A percentile compares a stretch with the other conserved stretches of the same genome.
Conservation (phyloP, 2,888 invertebrate species). For the Amblyjoppa proteus region DNA sequence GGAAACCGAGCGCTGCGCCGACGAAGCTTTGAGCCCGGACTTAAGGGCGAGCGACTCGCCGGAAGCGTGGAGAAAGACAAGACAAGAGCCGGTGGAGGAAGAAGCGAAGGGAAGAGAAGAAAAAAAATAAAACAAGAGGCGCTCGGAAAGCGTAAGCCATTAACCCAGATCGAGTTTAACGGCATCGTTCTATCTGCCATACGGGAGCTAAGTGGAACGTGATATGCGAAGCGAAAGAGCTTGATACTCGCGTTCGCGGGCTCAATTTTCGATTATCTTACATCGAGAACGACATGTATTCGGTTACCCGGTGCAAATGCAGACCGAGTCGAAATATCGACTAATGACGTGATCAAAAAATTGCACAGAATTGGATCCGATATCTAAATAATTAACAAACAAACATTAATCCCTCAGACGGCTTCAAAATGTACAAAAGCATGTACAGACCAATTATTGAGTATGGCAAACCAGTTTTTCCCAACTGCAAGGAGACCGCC, state of each 20-base stretch:
- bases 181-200: slow-evolving; percentile 17
- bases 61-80: slow-evolving; percentile 35
- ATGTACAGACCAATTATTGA: no score
- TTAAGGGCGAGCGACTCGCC: not conserved
- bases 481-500: no score
- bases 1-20: not conserved
- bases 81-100: slow-evolving; percentile 2
- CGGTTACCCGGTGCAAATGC: not conserved
- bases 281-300: not conserved
- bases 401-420: no score
- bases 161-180: slow-evolving; percentile 56
- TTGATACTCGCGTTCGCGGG: not conserved
- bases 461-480: no score
- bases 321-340: not conserved
- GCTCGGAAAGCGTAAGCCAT: slow-evolving; percentile 49
- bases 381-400: not conserved
- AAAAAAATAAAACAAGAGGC: slow-evolving; percentile 15
- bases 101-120: slow-evolving; percentile 7
- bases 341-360: not conserved
- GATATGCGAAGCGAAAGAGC: slow-evolving; percentile 35
- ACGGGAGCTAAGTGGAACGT: slow-evolving; percentile 42
- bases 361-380: not conserved
- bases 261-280: not conserved
- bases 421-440: no score
- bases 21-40: not conserved